Conservation (phyloP, 2,797 vertebrate species). For the Muraenolepis orangiensis region DNA sequence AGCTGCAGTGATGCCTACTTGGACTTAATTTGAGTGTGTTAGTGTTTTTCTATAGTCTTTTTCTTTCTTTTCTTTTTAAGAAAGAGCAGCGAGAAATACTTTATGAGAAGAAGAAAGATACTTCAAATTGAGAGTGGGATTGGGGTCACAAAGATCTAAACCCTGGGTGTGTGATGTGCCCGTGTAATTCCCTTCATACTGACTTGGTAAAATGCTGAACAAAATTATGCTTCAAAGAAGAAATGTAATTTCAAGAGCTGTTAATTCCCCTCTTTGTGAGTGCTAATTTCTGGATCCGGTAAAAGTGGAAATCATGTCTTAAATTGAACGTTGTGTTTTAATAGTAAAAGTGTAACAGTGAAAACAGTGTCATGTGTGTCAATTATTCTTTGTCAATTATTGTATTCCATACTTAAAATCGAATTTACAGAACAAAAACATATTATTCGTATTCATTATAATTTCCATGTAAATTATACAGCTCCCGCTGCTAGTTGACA, state of each 20-base stretch:
- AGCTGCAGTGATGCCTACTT: background rate
- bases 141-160: background rate
- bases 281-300: too few species aligned
- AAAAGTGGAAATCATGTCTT: too few species aligned
- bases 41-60: background rate
- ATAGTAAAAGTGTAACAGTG: too few species aligned
- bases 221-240: background rate
- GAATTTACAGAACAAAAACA: background rate
- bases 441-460: background rate
- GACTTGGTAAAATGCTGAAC: background rate
- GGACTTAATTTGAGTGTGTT: background rate
- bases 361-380: too few species aligned
- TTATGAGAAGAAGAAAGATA: background rate
- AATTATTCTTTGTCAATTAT: too few species aligned
- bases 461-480: background rate
- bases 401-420: background rate
- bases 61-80: background rate
- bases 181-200: background rate
- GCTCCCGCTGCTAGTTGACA: background rate
- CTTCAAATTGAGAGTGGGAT: background rate
- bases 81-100: background rate
- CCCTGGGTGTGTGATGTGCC: constrained; percentile 1
- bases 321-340: too few species aligned
- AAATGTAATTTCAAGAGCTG: too few species aligned
- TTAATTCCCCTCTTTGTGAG: too few species aligned